Base-by-base conservation (phyloP, 1,140 invertebrate genomes). In the Polypedilum vanderplanki region DNA sequence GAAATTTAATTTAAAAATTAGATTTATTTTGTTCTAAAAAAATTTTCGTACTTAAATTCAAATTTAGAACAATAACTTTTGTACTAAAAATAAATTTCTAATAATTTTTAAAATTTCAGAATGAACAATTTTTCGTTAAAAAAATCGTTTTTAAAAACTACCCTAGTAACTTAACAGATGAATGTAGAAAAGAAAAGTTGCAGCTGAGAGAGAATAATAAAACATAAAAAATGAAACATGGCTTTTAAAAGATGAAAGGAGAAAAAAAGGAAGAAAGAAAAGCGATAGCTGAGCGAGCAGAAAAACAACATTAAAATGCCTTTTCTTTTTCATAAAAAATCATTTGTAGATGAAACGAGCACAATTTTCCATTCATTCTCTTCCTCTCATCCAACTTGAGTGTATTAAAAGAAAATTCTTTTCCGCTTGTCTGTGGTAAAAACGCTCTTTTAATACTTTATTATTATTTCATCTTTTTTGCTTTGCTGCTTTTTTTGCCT, bases 151-250 rank as follows among this genome's bases (percentile, higher is more conserved):
- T n/a, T n/a, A n/a, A n/a, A n/a, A n/a, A n/a, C n/a, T n/a, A n/a
- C n/a, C n/a, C n/a, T n/a, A n/a, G n/a, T n/a, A n/a, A n/a, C n/a
- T n/a, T n/a, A n/a, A n/a, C n/a, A n/a, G n/a, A n/a, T n/a, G n/a
- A n/a, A n/a, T 10, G 41, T 15, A 46, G 7, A 3, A 41, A 46
- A 46, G 41, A 46, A n/a, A 15, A 46, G 41, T 15, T 46, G 41
- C 41, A 46, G 9, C 41, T 46, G 41, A 10, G 15, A 10, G 15
- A 46, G 41, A 46, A 46, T 10, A 10, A 46, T 46, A n/a, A 46
- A 46, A 46, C 41, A 46, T 46, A 46, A 46, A 46, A 46, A 46
- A 46, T 46, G 41, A 46, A 46, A 46, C 41, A 46, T 46, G 41
- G 41, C 41, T 46, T 46, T 46, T 46, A 46, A n/a, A 46, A 46